These are phyloP conservation scores for Watsonalla cultraria DNA, from an alignment of 2,888 invertebrate genomes.

Conservation along the genomic window DNA sequence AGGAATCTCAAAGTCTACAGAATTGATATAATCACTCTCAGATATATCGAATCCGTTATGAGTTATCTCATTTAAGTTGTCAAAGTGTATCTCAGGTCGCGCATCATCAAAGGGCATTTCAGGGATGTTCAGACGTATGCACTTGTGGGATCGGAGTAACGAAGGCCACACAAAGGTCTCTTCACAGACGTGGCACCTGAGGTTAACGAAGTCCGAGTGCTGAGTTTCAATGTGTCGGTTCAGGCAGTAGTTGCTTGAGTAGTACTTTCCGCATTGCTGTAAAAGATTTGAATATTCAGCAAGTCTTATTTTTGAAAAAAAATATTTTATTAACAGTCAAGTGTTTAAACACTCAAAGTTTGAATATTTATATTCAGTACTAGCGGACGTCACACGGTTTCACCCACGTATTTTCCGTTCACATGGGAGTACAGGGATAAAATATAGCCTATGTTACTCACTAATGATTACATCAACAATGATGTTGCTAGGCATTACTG, in stretches of 20 bases:
- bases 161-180: constrained; percentile 61
- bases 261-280: constrained; percentile 57
- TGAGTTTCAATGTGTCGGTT: constrained; percentile 47
- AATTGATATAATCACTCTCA: constrained; percentile 42
- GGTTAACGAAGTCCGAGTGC: constrained; percentile 35
- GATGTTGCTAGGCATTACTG: no score
- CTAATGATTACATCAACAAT: no score
- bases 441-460: no score
- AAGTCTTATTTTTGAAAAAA: no score
- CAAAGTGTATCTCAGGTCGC: constrained; percentile 52
- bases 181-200: constrained; percentile 52
- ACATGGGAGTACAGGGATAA: no score
- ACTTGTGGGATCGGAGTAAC: constrained; percentile 45
- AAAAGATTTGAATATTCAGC: constrained; percentile 21
- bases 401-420: no score
- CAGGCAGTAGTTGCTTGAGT: constrained; percentile 43
- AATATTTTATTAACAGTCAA: no score
- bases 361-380: no score
- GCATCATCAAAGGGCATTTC: constrained; percentile 58
- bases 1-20: constrained; percentile 60
- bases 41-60: constrained; percentile 37
- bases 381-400: no score
- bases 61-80: constrained; percentile 33
- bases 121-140: constrained; percentile 42
- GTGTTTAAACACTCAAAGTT: no score